A percentile compares a stretch with the other conserved stretches of the same genome.
These are phyloP conservation scores for Magallana nippona DNA, from an alignment of 2,888 invertebrate genomes.

Conservation along the genomic window DNA sequence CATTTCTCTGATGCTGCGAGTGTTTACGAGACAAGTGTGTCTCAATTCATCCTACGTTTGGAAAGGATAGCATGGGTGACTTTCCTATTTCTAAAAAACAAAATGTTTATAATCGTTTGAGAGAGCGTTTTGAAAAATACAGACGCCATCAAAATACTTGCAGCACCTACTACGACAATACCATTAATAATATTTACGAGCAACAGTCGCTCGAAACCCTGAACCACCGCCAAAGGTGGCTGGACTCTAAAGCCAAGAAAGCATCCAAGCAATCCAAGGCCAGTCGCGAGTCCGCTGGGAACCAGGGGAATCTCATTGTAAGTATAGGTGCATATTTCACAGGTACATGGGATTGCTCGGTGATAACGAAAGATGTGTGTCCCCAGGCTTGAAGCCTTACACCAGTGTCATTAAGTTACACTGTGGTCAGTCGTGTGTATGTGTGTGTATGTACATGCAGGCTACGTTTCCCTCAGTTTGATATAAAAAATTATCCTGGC, in stretches of 20 bases:
- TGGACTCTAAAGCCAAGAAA: slow-evolving; percentile 94
- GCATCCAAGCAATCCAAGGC: slow-evolving; percentile 80
- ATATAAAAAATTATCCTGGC: slow-evolving; percentile 2
- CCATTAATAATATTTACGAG: slow-evolving; percentile 92
- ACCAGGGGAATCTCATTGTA: slow-evolving; percentile 66
- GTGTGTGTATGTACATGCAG: slow-evolving; percentile 68
- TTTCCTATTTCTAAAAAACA: slow-evolving; percentile 80
- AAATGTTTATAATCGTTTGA: slow-evolving; percentile 89
- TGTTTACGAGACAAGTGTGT: slow-evolving; percentile 34
- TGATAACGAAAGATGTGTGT: slow-evolving; percentile 21
- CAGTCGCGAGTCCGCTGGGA: slow-evolving; percentile 14
- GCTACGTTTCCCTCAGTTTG: not conserved
- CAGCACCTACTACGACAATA: slow-evolving; percentile 92
- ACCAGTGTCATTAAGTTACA: slow-evolving; percentile 20
- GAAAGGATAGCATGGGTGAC: slow-evolving; percentile 80
- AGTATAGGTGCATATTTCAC: slow-evolving; percentile 62
- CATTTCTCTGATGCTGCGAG: slow-evolving; percentile 17
- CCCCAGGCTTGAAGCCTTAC: not conserved
- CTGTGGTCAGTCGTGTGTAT: slow-evolving; percentile 56
- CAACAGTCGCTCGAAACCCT: slow-evolving; percentile 94
- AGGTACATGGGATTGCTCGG: slow-evolving; percentile 7
- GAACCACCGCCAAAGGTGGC: slow-evolving; percentile 91
- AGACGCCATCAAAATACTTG: slow-evolving; percentile 91
- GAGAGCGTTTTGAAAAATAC: slow-evolving; percentile 91
- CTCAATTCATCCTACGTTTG: slow-evolving; percentile 44